A percentile compares a stretch with the other conserved stretches of the same genome.
phyloP scores from a whole-genome alignment of 2,113 vertebrate genomes.

The Bothrops jararaca region DNA sequence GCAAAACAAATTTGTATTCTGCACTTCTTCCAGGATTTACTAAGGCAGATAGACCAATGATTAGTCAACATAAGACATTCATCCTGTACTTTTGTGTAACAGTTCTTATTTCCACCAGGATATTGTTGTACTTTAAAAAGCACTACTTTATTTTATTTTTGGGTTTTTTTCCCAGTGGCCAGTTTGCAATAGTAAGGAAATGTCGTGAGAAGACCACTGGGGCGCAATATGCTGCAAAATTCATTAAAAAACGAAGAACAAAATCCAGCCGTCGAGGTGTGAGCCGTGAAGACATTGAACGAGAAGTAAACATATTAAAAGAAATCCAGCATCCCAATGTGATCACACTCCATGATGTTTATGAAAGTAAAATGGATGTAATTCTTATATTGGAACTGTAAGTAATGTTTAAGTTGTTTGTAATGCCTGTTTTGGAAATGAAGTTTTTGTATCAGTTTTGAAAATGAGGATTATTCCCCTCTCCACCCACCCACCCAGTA shows the following conservation, averaged over 20 bases:
- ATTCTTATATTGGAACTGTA: slow-evolving; percentile 98
- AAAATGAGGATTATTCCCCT: background rate
- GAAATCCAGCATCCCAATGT: slow-evolving; percentile 94
- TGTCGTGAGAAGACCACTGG: slow-evolving; percentile 84
- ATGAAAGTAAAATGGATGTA: slow-evolving; percentile 93
- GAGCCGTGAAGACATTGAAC: slow-evolving; percentile 90
- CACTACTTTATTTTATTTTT: background rate
- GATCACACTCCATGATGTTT: slow-evolving; percentile 92
- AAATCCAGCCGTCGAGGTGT: slow-evolving; percentile 92
- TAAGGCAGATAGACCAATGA: background rate
- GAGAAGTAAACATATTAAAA: slow-evolving; percentile 93
- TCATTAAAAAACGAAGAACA: slow-evolving; percentile 93
- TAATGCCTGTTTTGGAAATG: background rate
- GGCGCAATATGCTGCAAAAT: slow-evolving; percentile 89
- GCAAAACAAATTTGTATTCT: background rate
- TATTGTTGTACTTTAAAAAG: background rate
- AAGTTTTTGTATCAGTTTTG: background rate
- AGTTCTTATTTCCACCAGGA: background rate
- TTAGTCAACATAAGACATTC: background rate
- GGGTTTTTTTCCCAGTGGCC: slow-evolving; percentile 73
- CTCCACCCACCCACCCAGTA: background rate
- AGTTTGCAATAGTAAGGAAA: slow-evolving; percentile 94
- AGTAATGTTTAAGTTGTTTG: slow-evolving; percentile 64
- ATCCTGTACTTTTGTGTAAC: background rate
- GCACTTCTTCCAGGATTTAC: background rate